These are phyloP conservation scores for Parus major DNA, from an alignment of 2,113 vertebrate species.

Conservation along the genomic window DNA sequence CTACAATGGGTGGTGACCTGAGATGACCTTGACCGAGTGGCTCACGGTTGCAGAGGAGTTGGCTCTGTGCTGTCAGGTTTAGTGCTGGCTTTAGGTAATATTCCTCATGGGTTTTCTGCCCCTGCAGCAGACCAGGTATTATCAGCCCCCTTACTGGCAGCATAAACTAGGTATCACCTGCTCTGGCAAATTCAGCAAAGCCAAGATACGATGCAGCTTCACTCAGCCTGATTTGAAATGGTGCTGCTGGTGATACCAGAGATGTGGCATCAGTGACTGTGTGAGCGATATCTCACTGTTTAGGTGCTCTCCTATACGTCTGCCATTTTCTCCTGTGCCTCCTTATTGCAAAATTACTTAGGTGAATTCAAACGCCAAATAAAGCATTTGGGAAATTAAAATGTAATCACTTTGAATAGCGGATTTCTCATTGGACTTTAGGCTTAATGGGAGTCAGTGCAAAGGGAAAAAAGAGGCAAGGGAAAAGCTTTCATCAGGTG, in stretches of 20 bases:
- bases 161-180: neutral
- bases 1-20: neutral
- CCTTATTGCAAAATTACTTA: neutral
- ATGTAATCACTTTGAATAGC: neutral
- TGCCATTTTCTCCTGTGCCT: neutral
- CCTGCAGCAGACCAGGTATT: neutral
- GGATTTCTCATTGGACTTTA: neutral
- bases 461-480: neutral
- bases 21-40: neutral
- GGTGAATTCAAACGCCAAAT: neutral
- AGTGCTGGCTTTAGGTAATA: neutral
- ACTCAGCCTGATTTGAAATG: neutral
- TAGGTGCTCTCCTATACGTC: neutral
- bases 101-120: neutral
- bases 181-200: neutral
- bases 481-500: neutral
- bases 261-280: neutral
- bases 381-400: neutral
- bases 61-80: neutral
- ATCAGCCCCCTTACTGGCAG: neutral
- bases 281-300: rapidly evolving
- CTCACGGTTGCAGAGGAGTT: neutral
- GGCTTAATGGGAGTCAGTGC: neutral
- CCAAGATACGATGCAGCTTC: rapidly evolving
- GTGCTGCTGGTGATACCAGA: neutral